These are phyloP conservation scores for Eumaeus atala DNA, from an alignment of 1,140 invertebrate genomes.

Conservation along the genomic window DNA sequence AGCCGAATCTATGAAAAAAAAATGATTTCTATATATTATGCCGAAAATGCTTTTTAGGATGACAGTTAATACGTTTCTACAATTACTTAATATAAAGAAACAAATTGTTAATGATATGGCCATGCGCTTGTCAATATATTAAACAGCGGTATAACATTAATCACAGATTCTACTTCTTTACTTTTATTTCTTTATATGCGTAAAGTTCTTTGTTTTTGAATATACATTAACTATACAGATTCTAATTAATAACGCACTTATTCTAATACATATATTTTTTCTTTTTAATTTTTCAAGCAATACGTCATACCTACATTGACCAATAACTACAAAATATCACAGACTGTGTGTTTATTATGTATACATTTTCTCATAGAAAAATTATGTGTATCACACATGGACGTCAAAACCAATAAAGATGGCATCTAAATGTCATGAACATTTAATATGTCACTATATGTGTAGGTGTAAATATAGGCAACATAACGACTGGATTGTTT, in stretches of 20 bases:
- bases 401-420: slow-evolving; percentile 68
- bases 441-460: slow-evolving; percentile 36
- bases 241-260: slow-evolving; percentile 66
- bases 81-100: slow-evolving; percentile 54
- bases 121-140: slow-evolving; percentile 53
- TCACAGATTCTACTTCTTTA: slow-evolving; percentile 65
- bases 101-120: slow-evolving; percentile 69
- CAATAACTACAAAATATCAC: slow-evolving; percentile 74
- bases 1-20: slow-evolving; percentile 13
- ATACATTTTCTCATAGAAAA: slow-evolving; percentile 73
- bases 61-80: slow-evolving; percentile 31
- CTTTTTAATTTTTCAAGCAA: slow-evolving; percentile 60
- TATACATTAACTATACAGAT: slow-evolving; percentile 64
- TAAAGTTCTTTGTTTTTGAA: slow-evolving; percentile 39
- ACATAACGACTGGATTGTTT: slow-evolving; percentile 43
- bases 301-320: slow-evolving; percentile 69
- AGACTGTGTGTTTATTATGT: slow-evolving; percentile 73
- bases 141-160: slow-evolving; percentile 64
- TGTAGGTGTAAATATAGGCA: slow-evolving; percentile 5
- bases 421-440: slow-evolving; percentile 62
- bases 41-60: slow-evolving; percentile 35
- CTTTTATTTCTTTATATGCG: slow-evolving; percentile 48
- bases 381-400: slow-evolving; percentile 72
- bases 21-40: slow-evolving; percentile 32
- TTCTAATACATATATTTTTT: slow-evolving; percentile 68